These are phyloP conservation scores for Tetramorium alpestre DNA, from an alignment of 1,140 invertebrate genomes.

Conservation along the genomic window DNA sequence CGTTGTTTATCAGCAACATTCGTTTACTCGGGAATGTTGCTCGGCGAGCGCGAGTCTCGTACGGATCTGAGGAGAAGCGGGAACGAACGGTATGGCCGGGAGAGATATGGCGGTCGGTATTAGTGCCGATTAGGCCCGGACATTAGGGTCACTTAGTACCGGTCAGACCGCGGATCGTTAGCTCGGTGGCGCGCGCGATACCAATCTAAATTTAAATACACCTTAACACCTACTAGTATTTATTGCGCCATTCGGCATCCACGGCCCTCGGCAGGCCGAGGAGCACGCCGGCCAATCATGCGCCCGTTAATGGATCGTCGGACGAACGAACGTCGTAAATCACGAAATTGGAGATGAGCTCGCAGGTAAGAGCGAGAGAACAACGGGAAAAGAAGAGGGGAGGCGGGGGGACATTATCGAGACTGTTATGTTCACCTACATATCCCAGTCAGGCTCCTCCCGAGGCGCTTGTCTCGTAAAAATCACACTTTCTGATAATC, in stretches of 20 bases:
- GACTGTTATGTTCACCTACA: constrained; percentile 18
- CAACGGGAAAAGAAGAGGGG: background rate
- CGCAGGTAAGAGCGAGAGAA: constrained; percentile 33
- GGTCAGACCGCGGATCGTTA: constrained; percentile 42
- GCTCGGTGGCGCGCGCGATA: constrained; percentile 30
- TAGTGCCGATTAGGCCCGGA: constrained; percentile 68
- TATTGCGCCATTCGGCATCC: constrained; percentile 53
- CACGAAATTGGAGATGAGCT: constrained; percentile 63
- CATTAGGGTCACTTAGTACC: constrained; percentile 68
- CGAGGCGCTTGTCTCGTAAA: constrained; percentile 24
- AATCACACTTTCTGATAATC: constrained; percentile 27
- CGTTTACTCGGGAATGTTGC: background rate
- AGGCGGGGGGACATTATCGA: background rate
- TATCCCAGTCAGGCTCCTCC: background rate
- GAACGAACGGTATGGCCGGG: background rate
- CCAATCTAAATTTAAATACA: constrained; percentile 70
- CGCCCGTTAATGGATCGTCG: constrained; percentile 59
- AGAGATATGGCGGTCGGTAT: constrained; percentile 48
- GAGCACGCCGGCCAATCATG: constrained; percentile 50
- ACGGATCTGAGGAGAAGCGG: background rate
- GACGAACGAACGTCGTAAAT: constrained; percentile 56
- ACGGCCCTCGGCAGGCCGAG: background rate
- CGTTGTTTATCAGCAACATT: constrained; percentile 12
- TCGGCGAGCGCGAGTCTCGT: background rate
- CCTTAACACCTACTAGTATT: constrained; percentile 65